Evolutionary conservation across 2,888 invertebrate species (phyloP).

Genomic region (Nudaria mundana): DNA sequence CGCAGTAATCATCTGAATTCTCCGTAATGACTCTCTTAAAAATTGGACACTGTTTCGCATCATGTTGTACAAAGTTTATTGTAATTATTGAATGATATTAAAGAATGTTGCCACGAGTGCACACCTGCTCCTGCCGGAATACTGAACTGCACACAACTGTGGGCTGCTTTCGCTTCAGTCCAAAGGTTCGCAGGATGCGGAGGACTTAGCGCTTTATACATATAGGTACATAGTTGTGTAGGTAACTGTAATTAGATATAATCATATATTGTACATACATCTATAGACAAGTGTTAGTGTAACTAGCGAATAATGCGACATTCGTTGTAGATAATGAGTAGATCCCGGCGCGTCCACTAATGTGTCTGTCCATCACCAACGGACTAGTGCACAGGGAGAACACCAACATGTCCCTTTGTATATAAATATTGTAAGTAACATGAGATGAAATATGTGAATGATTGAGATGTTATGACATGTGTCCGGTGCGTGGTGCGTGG

Average conservation of each 20-base stretch:
- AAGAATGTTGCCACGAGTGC: too few relatives aligned
- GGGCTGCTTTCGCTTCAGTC: neutral
- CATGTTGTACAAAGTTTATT: too few relatives aligned
- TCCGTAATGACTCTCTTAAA: too few relatives aligned
- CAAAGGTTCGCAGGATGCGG: neutral
- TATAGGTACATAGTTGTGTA: slow-evolving; percentile 16
- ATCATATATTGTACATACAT: slow-evolving; percentile 32
- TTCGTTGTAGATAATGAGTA: slow-evolving; percentile 32
- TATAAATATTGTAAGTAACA: neutral
- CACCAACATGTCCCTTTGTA: slow-evolving; percentile 4
- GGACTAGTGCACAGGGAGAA: neutral
- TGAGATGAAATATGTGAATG: neutral
- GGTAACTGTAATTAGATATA: slow-evolving; percentile 33
- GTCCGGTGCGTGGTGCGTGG: too few relatives aligned
- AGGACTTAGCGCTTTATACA: slow-evolving; percentile 2
- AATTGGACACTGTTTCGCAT: too few relatives aligned
- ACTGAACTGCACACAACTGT: neutral
- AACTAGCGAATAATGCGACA: slow-evolving; percentile 23
- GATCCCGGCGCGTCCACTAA: neutral
- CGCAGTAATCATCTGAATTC: too few relatives aligned
- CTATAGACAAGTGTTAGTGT: slow-evolving; percentile 17
- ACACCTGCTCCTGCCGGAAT: too few relatives aligned
- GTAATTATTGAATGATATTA: too few relatives aligned
- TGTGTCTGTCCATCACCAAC: neutral
- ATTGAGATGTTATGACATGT: neutral